Evolutionary conservation across 2,888 invertebrate species (phyloP), one percentile per base, ranked within the genome.

Genomic region (Lysandra bellargus): DNA sequence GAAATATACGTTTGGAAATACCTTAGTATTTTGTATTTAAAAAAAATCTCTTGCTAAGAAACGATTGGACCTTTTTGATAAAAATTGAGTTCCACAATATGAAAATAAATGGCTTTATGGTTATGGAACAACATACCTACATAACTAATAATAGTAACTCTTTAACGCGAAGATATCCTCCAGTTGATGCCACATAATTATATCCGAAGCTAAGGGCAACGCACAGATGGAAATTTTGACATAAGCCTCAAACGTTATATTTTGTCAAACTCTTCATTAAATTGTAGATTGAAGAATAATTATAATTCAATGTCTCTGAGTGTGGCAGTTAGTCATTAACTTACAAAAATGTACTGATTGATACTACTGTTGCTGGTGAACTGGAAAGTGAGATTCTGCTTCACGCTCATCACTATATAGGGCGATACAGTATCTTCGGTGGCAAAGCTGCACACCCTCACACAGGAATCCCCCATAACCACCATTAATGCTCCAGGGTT

Each of bases 291-390:
- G 23, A 23, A 23, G 23, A 23, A 23, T 23, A 23, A 23, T 23
- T 23, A 23, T 23, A 23, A 23, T 23, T 23, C 23, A 23, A 23
- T 23, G 23, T 23, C 23, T 23, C 23, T 23, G 23, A 23, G 23
- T 23, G 23, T 23, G 23, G 23, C 23, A 23, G 23, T 23, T 23
- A 23, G 23, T 23, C 12, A 57, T 57, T 23, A 14, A 84, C 89
- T 87, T 82, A 93, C 94, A 61, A 89, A 88, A 80, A 93, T 88
- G 81, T 92, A 92, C 2, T 87, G 80, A 82, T 93, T 94, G 40
- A 93, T 86, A 80, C 92, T 93, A 86, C 91, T 93, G 80, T 94
- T 93, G 82, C 92, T 92, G 53, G 90, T 80, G 79, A 91, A 94
- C 49, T 87, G 85, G 53, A 94, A 90, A 7, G 89, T 85, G 6